A percentile compares a stretch with the other conserved stretches of the same genome.
These are phyloP conservation scores for Sussaba pulchella DNA, from an alignment of 2,888 invertebrate genomes.

Conservation along the genomic window DNA sequence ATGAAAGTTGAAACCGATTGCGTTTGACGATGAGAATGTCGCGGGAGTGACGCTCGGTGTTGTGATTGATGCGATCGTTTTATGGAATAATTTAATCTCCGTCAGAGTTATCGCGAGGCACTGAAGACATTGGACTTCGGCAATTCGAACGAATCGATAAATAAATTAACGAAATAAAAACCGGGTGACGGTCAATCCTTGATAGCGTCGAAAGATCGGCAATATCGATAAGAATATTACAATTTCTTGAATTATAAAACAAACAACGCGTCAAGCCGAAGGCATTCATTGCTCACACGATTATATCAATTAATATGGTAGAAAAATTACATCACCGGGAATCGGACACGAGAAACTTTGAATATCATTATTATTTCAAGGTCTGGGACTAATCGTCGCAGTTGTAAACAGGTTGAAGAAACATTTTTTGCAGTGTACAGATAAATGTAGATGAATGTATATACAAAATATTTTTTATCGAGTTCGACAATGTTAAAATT, in stretches of 20 bases:
- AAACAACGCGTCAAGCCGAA: not conserved
- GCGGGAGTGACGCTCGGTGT: not conserved
- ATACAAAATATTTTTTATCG: constrained; percentile 3
- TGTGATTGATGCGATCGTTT: not conserved
- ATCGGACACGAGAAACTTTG: not conserved
- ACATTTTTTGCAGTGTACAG: constrained; percentile 6
- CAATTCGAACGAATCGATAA: constrained; percentile 8
- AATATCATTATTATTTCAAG: not conserved
- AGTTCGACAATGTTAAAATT: not conserved
- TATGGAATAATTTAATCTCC: not conserved
- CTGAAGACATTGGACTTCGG: constrained; percentile 14
- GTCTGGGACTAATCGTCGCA: not conserved
- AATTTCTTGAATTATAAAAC: not conserved
- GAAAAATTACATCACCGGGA: not conserved
- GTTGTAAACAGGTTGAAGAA: constrained; percentile 43
- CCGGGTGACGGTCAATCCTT: too few relatives aligned
- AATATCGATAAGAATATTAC: too few relatives aligned
- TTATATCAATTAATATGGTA: not conserved
- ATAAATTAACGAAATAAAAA: too few relatives aligned
- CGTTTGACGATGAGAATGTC: constrained; percentile 19
- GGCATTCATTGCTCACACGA: not conserved
- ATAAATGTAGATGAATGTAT: constrained; percentile 8
- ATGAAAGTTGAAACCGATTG: constrained; percentile 45
- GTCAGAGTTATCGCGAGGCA: not conserved
- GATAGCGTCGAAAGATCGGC: too few relatives aligned